Conservation (phyloP, 2,888 invertebrate species). For the Neelides folsomi region DNA sequence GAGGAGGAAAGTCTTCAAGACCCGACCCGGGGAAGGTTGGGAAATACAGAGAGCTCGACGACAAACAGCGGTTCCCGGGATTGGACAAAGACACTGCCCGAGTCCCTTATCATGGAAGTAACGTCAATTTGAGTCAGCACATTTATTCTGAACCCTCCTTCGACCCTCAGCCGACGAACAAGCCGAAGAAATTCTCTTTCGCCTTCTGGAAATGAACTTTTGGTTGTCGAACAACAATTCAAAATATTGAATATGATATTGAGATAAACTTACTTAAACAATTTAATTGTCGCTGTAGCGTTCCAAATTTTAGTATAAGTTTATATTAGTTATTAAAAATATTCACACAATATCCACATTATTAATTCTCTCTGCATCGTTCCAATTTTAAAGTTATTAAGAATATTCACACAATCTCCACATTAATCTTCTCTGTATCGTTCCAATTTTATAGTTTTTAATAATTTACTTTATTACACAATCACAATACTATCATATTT, state of each 20-base stretch:
- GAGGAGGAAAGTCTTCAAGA: too few species aligned
- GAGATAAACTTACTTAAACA: neutral
- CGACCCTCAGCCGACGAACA: constrained; percentile 15
- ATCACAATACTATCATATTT: too few species aligned
- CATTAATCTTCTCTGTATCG: too few species aligned
- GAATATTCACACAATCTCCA: too few species aligned
- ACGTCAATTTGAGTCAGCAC: constrained; percentile 31
- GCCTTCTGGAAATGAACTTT: constrained; percentile 31
- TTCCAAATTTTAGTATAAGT: too few species aligned
- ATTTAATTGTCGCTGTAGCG: too few species aligned
- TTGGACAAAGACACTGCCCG: constrained; percentile 42
- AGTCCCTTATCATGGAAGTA: constrained; percentile 33
- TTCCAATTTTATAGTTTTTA: too few species aligned
- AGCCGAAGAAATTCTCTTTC: constrained; percentile 31
- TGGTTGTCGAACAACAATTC: neutral
- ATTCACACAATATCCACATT: too few species aligned
- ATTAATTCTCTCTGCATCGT: too few species aligned
- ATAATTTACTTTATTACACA: too few species aligned
- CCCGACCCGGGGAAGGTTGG: constrained; percentile 1
- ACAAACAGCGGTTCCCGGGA: constrained; percentile 45
- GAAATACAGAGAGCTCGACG: constrained; percentile 43
- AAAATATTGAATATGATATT: neutral
- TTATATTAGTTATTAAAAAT: too few species aligned
- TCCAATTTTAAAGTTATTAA: too few species aligned
- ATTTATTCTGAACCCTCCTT: constrained; percentile 33